Percentiles rank a stretch among this genome's conserved stretches.
Conservation (phyloP, 37 sponge, comb jelly and placozoan species). For the Aplysina aerophoba region DNA sequence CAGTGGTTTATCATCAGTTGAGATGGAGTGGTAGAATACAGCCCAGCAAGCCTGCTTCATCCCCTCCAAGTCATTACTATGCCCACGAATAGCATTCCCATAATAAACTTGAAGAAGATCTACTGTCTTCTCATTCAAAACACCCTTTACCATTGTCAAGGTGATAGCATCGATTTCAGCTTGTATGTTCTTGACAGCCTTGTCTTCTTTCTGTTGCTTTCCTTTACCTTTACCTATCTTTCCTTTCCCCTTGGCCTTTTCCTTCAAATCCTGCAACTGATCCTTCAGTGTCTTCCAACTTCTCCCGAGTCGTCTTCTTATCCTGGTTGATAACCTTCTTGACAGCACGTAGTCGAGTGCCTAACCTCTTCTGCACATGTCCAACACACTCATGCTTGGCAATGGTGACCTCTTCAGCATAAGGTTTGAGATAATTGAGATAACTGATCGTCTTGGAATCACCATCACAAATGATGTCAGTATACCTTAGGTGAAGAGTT, state of each 20-base stretch:
- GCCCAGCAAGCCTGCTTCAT: conserved; percentile 50
- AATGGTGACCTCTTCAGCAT: not conserved
- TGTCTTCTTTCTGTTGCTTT: too few relatives aligned
- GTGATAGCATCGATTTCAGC: too few relatives aligned
- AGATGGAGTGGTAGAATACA: conserved; percentile 39
- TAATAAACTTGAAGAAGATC: conserved; percentile 34
- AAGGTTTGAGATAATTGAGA: conserved; percentile 22
- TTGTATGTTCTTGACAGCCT: too few relatives aligned
- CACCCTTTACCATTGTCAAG: too few relatives aligned
- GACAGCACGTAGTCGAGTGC: not conserved
- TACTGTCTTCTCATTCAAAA: conserved; percentile 9
- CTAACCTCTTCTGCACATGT: not conserved
- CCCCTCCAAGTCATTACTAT: conserved; percentile 24
- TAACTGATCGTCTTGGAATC: conserved; percentile 25
- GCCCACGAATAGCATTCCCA: conserved; percentile 44
- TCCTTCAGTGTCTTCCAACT: conserved; percentile 18
- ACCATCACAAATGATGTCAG: conserved; percentile 26
- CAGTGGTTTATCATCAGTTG: conserved; percentile 38
- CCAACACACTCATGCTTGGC: conserved; percentile 35
- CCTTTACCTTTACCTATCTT: too few relatives aligned
- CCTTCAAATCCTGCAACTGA: conserved; percentile 7
- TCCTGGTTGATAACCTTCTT: not conserved
- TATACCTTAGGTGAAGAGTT: conserved; percentile 23
- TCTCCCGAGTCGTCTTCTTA: not conserved
- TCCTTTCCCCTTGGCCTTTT: not conserved